Evolutionary conservation across 2,888 invertebrate genomes (phyloP).

Genomic region (Adelphocoris suturalis): DNA sequence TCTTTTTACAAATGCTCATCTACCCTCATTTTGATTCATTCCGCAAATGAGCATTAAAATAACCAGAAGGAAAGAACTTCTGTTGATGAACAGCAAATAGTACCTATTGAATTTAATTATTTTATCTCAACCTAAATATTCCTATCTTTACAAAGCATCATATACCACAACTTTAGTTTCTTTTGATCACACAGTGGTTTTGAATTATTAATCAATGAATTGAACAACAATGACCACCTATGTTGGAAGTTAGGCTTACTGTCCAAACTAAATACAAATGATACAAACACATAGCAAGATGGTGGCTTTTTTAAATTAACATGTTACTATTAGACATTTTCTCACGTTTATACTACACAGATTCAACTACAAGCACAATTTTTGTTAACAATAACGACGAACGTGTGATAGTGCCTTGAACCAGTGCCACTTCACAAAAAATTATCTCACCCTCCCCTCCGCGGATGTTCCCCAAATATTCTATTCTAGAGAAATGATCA

Average conservation of each 20-base stretch:
- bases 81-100: no score
- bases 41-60: no score
- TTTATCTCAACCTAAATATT: no score
- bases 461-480: neutral
- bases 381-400: slow-evolving; percentile 38
- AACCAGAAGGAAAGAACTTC: no score
- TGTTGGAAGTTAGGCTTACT: neutral
- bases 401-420: slow-evolving; percentile 43
- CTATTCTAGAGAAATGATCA: neutral
- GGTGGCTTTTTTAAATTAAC: neutral
- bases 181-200: no score
- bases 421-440: slow-evolving; percentile 33
- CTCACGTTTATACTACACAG: slow-evolving; percentile 41
- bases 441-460: slow-evolving; percentile 29
- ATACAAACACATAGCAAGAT: slow-evolving; percentile 11
- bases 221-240: neutral
- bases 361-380: slow-evolving; percentile 55
- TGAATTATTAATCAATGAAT: no score
- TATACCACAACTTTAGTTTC: no score
- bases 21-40: no score
- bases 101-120: no score
- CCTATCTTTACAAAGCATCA: no score
- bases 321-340: neutral
- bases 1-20: no score
- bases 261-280: slow-evolving; percentile 1